These are phyloP conservation scores for Oscheius myriophilus DNA, from an alignment of 2,888 invertebrate species.

Conservation along the genomic window DNA sequence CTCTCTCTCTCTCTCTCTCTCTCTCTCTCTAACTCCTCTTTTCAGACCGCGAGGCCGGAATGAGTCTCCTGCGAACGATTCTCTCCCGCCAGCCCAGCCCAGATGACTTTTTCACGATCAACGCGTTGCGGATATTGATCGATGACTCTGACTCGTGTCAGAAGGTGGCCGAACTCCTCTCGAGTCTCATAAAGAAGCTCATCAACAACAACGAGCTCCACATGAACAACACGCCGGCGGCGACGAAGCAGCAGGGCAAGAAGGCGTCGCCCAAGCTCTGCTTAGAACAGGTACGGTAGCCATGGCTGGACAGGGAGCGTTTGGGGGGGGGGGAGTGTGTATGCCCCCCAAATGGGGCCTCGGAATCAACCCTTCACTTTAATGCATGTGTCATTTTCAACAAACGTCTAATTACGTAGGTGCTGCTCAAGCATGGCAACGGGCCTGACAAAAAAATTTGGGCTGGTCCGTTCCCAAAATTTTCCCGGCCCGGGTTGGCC, in stretches of 20 bases:
- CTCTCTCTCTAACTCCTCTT: background rate
- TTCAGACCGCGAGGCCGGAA: slow-evolving; percentile 78
- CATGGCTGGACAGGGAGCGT: too few relatives aligned
- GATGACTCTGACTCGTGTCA: slow-evolving; percentile 82
- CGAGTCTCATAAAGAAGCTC: slow-evolving; percentile 70
- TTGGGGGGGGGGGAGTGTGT: too few relatives aligned
- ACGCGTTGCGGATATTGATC: slow-evolving; percentile 84
- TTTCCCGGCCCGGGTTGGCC: too few relatives aligned
- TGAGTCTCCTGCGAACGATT: slow-evolving; percentile 85
- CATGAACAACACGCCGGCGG: slow-evolving; percentile 9
- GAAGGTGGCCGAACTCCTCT: slow-evolving; percentile 76
- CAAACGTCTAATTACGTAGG: too few relatives aligned
- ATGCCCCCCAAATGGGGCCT: too few relatives aligned
- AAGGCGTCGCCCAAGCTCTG: slow-evolving; percentile 24
- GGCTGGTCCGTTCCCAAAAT: too few relatives aligned
- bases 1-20: background rate
- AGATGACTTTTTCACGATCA: slow-evolving; percentile 87
- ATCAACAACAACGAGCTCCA: slow-evolving; percentile 15
- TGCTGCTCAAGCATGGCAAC: too few relatives aligned
- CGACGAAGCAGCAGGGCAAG: slow-evolving; percentile 86
- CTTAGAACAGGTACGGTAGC: slow-evolving; percentile 23
- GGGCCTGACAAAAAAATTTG: too few relatives aligned
- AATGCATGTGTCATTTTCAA: too few relatives aligned
- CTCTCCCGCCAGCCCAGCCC: slow-evolving; percentile 75
- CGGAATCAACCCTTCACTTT: too few relatives aligned